Evolutionary conservation across 1,140 invertebrate genomes (phyloP).

Genomic region (Bombus polaris): DNA sequence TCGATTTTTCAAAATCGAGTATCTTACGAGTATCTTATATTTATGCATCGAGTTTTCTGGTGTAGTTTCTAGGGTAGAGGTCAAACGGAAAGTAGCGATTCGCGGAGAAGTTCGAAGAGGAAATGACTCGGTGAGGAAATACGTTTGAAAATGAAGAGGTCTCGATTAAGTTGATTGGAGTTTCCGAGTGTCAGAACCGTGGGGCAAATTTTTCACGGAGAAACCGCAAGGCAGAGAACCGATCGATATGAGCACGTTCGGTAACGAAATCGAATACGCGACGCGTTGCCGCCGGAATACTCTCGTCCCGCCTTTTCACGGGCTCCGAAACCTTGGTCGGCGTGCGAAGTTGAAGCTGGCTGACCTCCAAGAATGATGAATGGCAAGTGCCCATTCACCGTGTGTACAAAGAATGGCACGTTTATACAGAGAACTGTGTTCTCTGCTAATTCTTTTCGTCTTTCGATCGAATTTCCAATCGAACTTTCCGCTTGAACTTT

Average conservation of each 20-base stretch:
- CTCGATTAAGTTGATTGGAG: no score
- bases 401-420: constrained; percentile 36
- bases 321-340: constrained; percentile 51
- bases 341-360: constrained; percentile 72
- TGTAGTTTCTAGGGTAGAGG: not conserved
- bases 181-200: not conserved
- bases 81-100: not conserved
- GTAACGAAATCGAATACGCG: constrained; percentile 51
- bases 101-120: not conserved
- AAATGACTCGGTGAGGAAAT: no score
- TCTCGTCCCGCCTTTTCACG: constrained; percentile 63
- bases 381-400: constrained; percentile 76
- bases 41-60: not conserved
- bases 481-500: not conserved
- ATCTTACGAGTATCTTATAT: not conserved
- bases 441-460: not conserved
- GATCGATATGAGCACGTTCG: constrained; percentile 49
- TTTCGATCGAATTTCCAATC: not conserved
- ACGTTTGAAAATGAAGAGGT: no score
- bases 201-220: not conserved
- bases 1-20: not conserved
- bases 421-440: constrained; percentile 25
- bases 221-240: constrained; percentile 24
- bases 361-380: constrained; percentile 78
- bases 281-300: constrained; percentile 37